Evolutionary conservation across 2,797 vertebrate species (phyloP).

Genomic region (Catharus ustulatus): DNA sequence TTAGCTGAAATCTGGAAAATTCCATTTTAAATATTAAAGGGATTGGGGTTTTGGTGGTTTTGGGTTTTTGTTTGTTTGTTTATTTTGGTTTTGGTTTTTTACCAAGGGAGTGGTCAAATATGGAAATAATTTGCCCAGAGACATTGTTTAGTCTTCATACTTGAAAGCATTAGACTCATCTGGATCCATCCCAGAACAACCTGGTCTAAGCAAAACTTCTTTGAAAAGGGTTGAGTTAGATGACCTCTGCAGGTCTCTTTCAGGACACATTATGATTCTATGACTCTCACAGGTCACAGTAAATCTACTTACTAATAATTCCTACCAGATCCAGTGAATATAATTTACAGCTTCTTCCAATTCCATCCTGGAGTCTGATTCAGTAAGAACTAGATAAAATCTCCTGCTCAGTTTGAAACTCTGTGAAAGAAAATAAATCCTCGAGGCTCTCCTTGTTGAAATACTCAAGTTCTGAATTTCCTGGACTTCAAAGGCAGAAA

Average conservation of each 20-base stretch:
- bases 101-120: background rate
- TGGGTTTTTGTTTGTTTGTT: background rate
- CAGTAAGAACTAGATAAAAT: background rate
- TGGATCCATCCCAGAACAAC: background rate
- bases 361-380: background rate
- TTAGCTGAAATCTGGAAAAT: background rate
- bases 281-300: background rate
- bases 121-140: background rate
- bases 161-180: background rate
- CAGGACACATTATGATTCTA: background rate
- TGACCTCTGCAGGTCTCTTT: background rate
- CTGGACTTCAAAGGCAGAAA: background rate
- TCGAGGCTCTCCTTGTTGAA: background rate
- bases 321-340: background rate
- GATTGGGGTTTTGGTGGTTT: background rate
- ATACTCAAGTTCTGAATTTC: background rate
- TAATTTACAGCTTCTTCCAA: background rate
- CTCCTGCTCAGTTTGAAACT: background rate
- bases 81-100: background rate
- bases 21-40: background rate
- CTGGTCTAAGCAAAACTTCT: background rate
- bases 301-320: background rate
- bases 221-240: background rate
- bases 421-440: background rate
- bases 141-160: background rate